phyloP scores from a whole-genome alignment of 2,797 vertebrate genomes.

The Notolabrus celidotus region DNA sequence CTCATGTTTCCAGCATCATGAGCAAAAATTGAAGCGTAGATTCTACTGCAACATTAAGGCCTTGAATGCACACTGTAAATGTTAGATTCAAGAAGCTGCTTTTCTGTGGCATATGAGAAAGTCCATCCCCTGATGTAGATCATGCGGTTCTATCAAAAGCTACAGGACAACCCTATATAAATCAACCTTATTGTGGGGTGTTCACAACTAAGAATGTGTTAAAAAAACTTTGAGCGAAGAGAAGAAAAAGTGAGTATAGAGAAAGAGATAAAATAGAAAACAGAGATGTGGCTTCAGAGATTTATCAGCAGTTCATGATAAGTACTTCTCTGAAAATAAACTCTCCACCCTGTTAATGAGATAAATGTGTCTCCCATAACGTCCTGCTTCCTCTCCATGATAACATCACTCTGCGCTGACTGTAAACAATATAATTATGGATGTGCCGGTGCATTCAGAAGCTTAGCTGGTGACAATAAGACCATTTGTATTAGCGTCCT shows the following conservation, averaged over 20 bases:
- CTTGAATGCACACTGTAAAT: too few species aligned
- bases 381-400: conserved; percentile 4
- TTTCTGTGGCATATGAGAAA: too few species aligned
- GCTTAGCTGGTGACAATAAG: conserved; percentile 28
- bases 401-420: conserved; percentile 37
- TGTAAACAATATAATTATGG: conserved; percentile 42
- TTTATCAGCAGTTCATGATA: background rate
- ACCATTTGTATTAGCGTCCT: conserved; percentile 1
- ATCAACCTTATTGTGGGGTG: background rate
- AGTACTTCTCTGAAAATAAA: conserved; percentile 31
- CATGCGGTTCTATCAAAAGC: too few species aligned
- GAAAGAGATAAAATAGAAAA: conserved; percentile 4
- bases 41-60: too few species aligned
- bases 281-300: background rate
- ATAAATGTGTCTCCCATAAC: conserved; percentile 6
- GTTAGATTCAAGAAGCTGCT: too few species aligned
- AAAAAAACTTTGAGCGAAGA: background rate
- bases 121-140: background rate
- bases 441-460: conserved; percentile 18
- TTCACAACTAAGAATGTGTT: background rate
- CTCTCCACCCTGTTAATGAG: conserved; percentile 13
- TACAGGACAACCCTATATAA: background rate
- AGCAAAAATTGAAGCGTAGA: too few species aligned
- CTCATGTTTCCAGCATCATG: too few species aligned
- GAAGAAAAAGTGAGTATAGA: background rate